These are phyloP conservation scores for Camelus bactrianus DNA, from an alignment of 2,113 vertebrate genomes.

Conservation along the genomic window DNA sequence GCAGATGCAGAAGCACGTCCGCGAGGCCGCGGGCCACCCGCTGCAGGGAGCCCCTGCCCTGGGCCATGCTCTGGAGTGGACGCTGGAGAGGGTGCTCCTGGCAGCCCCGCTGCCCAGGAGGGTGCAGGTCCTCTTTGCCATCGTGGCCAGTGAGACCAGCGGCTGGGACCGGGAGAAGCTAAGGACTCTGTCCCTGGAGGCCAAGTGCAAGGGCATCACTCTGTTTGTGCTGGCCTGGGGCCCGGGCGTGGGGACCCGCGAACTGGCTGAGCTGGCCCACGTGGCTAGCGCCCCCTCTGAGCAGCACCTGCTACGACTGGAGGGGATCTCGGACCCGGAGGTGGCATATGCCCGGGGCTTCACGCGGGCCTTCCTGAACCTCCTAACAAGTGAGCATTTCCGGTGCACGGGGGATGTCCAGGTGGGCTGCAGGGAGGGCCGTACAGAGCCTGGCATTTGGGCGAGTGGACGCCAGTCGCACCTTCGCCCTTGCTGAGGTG, in stretches of 20 bases:
- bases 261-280: constrained; percentile 88
- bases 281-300: constrained; percentile 87
- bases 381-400: constrained; percentile 89
- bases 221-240: constrained; percentile 91
- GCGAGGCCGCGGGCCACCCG: constrained; percentile 76
- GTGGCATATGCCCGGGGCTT: constrained; percentile 88
- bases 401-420: not conserved
- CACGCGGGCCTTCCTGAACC: constrained; percentile 88
- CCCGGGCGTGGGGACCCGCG: constrained; percentile 61
- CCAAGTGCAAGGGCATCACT: constrained; percentile 91
- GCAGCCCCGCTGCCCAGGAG: constrained; percentile 81
- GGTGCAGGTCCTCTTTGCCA: constrained; percentile 85
- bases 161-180: constrained; percentile 86
- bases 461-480: too few relatives aligned
- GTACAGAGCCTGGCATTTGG: not conserved
- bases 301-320: constrained; percentile 90
- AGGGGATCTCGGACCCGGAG: constrained; percentile 79
- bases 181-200: constrained; percentile 83
- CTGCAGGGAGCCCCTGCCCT: constrained; percentile 86
- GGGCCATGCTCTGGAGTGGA: constrained; percentile 89
- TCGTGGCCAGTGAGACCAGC: constrained; percentile 89
- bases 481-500: not conserved
- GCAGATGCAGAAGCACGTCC: constrained; percentile 88
- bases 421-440: not conserved
- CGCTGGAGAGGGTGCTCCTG: constrained; percentile 86